Percentiles rank a stretch among this genome's conserved stretches.
Evolutionary conservation across 1,140 invertebrate genomes (phyloP).

Genomic region (Papilio helenus): DNA sequence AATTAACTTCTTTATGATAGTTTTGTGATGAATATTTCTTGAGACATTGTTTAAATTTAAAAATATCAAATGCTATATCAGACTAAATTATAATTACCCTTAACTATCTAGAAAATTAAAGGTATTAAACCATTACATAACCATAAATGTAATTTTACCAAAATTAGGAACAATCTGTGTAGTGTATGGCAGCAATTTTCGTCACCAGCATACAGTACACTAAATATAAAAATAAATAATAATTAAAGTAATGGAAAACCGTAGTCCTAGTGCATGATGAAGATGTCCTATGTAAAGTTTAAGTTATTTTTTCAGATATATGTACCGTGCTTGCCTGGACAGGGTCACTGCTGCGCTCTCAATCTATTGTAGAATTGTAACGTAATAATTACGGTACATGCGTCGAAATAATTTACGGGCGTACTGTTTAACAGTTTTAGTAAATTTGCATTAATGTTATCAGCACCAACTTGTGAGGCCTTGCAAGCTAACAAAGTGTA

Average conservation of each 20-base stretch:
- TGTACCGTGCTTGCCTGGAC: too few relatives aligned
- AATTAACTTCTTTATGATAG: not conserved
- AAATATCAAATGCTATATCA: conserved; percentile 7
- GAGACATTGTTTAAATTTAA: not conserved
- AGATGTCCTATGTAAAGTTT: too few relatives aligned
- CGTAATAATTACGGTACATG: too few relatives aligned
- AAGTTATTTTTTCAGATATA: too few relatives aligned
- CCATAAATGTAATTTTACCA: not conserved
- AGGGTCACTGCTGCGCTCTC: too few relatives aligned
- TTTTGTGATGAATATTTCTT: not conserved
- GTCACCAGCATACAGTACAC: too few relatives aligned
- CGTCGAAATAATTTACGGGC: not conserved
- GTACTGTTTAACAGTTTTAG: not conserved
- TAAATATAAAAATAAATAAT: not conserved
- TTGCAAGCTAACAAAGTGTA: not conserved
- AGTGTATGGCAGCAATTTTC: too few relatives aligned
- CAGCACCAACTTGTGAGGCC: not conserved
- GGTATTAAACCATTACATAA: not conserved
- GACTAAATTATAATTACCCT: not conserved
- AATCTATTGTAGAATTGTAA: not conserved
- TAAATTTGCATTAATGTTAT: not conserved
- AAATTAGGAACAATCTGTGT: not conserved
- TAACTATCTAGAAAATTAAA: not conserved
- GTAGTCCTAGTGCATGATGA: too few relatives aligned
- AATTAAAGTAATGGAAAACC: not conserved